Evolutionary conservation across 2,888 invertebrate species (phyloP), one percentile per base, ranked within the genome.

Genomic region (Rhopalosiphum nymphaeae): DNA sequence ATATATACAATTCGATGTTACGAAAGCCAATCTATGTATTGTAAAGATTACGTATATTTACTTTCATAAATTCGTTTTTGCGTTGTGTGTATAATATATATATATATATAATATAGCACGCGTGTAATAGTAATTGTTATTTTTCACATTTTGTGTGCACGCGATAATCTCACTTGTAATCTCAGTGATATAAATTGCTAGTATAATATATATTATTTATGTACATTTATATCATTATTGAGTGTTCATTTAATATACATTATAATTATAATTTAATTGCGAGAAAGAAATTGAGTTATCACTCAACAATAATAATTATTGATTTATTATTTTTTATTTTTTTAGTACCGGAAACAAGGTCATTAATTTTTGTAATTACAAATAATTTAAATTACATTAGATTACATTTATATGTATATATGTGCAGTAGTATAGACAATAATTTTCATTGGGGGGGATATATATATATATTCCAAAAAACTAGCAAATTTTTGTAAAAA

Each of bases 1-100:
- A 57, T n/a, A 29, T n/a, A 84, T 53, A 42, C 53, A 29, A 26
- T 56, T 84, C 53, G 84, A 91, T 84, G 29, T 91, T 91, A 85
- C 36, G 42, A 91, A 84, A 53, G 42, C 3, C 36, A 57, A 89
- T 56, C 36, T 88, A 78, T 78, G 53, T n/a, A 88, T 25, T 88
- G 53, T 53, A 88, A 36, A 53, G 36, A 53, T 88, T 53, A n/a
- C 36, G 53, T 53, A 53, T 88, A 49, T 88, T 78, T 78, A 78
- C 78, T 78, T 78, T 78, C 78, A 78, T 78, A 78, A 36, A 78
- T 78, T 78, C 21, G 36, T 78, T 78, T 78, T 36, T 25, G 21
- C 78, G 36, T 42, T 78, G 36, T 36, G 78, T 36, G 78, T 78
- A 49, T 49, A 85, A 26, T 85, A 85, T 49, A 86, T 44, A 86